A percentile compares a stretch with the other conserved stretches of the same genome.
These are phyloP conservation scores for Chymomyza costata DNA, from an alignment of 1,140 invertebrate genomes.

Conservation along the genomic window DNA sequence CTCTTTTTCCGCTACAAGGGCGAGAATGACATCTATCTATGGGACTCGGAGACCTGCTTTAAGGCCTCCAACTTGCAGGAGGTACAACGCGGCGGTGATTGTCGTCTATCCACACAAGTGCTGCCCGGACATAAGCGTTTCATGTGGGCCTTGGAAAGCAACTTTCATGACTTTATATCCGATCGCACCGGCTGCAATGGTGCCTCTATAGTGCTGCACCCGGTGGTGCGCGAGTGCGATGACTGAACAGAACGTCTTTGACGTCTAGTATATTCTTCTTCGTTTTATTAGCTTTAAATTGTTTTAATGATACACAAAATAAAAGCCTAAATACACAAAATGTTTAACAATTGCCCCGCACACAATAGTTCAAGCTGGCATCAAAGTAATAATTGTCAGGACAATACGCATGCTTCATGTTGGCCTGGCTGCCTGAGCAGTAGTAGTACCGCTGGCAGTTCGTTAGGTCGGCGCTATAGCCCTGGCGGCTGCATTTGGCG, in stretches of 20 bases:
- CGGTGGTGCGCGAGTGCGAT: conserved; percentile 75
- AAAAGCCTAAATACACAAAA: conserved; percentile 15
- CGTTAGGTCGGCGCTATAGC: conserved; percentile 30
- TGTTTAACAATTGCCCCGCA: conserved; percentile 29
- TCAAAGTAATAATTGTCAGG: conserved; percentile 24
- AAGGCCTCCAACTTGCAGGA: conserved; percentile 77
- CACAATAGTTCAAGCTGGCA: conserved; percentile 14
- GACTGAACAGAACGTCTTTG: conserved; percentile 32
- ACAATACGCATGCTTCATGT: conserved; percentile 20
- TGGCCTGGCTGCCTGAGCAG: conserved; percentile 14
- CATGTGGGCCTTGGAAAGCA: conserved; percentile 81
- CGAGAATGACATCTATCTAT: conserved; percentile 79
- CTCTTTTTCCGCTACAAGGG: conserved; percentile 80
- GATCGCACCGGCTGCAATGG: conserved; percentile 78
- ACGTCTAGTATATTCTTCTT: not conserved
- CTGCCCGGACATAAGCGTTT: conserved; percentile 78
- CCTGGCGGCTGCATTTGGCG: conserved; percentile 1
- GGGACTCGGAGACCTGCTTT: conserved; percentile 79
- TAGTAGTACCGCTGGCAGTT: conserved; percentile 37
- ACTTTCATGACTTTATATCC: conserved; percentile 80
- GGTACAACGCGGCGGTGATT: conserved; percentile 79
- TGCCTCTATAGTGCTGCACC: conserved; percentile 77
- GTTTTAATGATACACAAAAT: conserved; percentile 32
- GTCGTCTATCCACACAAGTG: conserved; percentile 79
- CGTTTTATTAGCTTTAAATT: conserved; percentile 36